Evolutionary conservation across 2,113 vertebrate genomes (phyloP), one percentile per base, ranked within the genome.

Genomic region (Scortum barcoo): DNA sequence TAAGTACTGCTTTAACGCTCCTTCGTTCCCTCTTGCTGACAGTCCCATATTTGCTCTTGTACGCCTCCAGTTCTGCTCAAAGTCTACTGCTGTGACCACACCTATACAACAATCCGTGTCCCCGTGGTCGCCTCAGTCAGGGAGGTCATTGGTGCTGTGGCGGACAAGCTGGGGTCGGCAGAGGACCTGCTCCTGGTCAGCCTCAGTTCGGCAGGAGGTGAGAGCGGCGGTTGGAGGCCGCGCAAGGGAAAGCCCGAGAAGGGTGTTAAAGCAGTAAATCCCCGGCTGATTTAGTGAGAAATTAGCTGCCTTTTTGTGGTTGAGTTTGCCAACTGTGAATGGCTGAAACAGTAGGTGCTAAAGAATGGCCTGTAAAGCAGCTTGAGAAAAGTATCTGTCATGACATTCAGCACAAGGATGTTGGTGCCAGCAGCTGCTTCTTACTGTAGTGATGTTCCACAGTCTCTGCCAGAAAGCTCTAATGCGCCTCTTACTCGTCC

Each of bases 171-270:
- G 92, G 97, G 97, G 72, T 98, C 97, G 53, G 96, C 95, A 12
- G 97, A 99, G 91, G 96, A 97, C 84, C 96, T 99, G 85, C 95
- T 97, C 82, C 94, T 99, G 36, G 97, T 99, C 58, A 96, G 95
- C 94, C 96, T 99, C 94, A 99, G 96, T 82, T 99, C 98, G 0
- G 96, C 97, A 78, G 97, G 98, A 97, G 98, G 98, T 99, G 96
- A 92, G 89, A 84, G 74, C 26, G 54, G n/a, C 38, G 13, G 79
- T 26, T 4, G 51, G 40, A 75, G 51, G 50, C 6, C 8, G 5
- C 28, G 48, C 62, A 56, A 36, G 30, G 24, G 56, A 78, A 61
- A 51, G 24, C 14, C 51, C 26, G 7, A 56, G 57, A 3, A 61
- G 8, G 20, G 66, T 42, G 56, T 24, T 56, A 20, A 13, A 79